Conservation (phyloP, 2,888 invertebrate genomes). For the Villa cingulata region DNA sequence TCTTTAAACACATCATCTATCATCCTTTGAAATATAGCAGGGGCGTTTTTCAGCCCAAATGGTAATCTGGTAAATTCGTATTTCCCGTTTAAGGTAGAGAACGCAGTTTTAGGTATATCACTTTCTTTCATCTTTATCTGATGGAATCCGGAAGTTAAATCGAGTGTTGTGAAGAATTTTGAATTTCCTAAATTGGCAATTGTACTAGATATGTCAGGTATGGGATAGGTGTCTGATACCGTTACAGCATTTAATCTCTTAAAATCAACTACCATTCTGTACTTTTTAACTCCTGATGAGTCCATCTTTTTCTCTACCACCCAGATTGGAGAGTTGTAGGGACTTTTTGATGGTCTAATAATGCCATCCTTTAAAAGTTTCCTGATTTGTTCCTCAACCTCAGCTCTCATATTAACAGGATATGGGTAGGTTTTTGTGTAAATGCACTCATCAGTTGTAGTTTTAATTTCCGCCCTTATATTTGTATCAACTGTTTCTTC, state of each 20-base stretch:
- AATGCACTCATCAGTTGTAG: constrained; percentile 17
- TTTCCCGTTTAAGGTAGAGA: constrained; percentile 11
- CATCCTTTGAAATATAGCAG: constrained; percentile 14
- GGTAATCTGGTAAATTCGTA: constrained; percentile 5
- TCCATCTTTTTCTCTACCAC: constrained; percentile 16
- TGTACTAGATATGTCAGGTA: constrained; percentile 7
- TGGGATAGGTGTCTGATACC: constrained; percentile 11
- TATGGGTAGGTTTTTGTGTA: constrained; percentile 22
- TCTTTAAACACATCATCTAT: constrained; percentile 15
- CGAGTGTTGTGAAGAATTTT: constrained; percentile 16
- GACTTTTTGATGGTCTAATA: constrained; percentile 20
- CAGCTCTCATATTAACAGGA: constrained; percentile 21
- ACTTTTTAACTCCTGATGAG: constrained; percentile 13
- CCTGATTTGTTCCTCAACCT: constrained; percentile 19
- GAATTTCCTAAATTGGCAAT: constrained; percentile 14
- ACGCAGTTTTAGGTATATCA: constrained; percentile 15
- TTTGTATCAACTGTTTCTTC: constrained; percentile 4
- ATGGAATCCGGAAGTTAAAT: constrained; percentile 17
- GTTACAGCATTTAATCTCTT: constrained; percentile 16
- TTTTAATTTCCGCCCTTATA: constrained; percentile 23
- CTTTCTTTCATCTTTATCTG: constrained; percentile 15
- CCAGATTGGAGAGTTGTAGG: constrained; percentile 20
- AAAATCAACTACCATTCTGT: constrained; percentile 15
- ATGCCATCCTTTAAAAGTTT: constrained; percentile 22
- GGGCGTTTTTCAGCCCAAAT: neutral